Conservation (phyloP, 1,140 invertebrate genomes). For the Drosophila rufa region DNA sequence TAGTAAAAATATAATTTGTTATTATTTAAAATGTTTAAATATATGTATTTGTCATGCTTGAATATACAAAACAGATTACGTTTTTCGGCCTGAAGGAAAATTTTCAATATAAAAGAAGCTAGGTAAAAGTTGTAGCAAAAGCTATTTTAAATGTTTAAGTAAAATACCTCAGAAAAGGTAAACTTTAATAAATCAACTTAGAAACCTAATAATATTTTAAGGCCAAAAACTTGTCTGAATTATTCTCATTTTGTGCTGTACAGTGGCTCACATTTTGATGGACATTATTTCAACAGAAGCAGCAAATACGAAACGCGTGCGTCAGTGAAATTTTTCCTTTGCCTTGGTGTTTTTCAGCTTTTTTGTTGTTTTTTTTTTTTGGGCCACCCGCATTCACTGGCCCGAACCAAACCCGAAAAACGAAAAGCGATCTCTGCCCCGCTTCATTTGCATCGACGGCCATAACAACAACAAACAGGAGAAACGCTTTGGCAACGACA, state of each 20-base stretch:
- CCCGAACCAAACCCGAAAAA: slow-evolving; percentile 33
- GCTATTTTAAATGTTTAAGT: too few species aligned
- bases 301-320: slow-evolving; percentile 57
- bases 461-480: slow-evolving; percentile 30
- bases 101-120: too few species aligned
- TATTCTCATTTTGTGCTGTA: not conserved
- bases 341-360: slow-evolving; percentile 13
- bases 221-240: not conserved
- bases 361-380: slow-evolving; percentile 28
- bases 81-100: too few species aligned
- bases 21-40: too few species aligned
- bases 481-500: slow-evolving; percentile 41
- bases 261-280: slow-evolving; percentile 48
- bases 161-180: not conserved
- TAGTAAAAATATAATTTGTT: too few species aligned
- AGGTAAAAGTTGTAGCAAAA: too few species aligned
- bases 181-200: not conserved
- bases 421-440: slow-evolving; percentile 12
- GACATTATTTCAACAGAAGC: slow-evolving; percentile 15
- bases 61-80: too few species aligned
- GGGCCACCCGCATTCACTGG: slow-evolving; percentile 61
- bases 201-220: too few species aligned
- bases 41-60: too few species aligned
- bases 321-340: slow-evolving; percentile 71
- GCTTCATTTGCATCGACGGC: slow-evolving; percentile 41